Conservation (phyloP, 2,797 vertebrate species). For the Typhlichthys subterraneus region DNA sequence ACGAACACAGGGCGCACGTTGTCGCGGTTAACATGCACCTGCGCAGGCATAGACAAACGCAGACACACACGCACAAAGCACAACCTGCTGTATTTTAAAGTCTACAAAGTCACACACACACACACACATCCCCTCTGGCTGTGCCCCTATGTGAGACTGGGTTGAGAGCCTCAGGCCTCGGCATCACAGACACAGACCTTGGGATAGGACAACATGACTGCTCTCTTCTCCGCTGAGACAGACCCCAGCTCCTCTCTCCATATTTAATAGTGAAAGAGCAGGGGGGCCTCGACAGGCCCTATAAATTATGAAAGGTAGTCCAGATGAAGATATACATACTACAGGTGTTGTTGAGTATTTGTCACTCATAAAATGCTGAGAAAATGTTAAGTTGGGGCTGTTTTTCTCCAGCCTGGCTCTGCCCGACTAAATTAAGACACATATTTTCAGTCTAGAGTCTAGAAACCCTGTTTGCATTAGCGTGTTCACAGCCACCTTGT, state of each 20-base stretch:
- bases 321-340: conserved; percentile 51
- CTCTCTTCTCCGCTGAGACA: conserved; percentile 60
- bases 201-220: conserved; percentile 60
- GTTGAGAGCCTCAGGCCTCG: conserved; percentile 57
- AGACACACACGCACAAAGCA: neutral
- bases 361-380: conserved; percentile 21
- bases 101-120: conserved; percentile 19
- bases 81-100: conserved; percentile 30
- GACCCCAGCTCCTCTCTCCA: conserved; percentile 50
- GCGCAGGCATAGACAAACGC: conserved; percentile 36
- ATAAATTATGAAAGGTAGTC: conserved; percentile 58
- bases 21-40: conserved; percentile 28
- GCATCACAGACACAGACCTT: conserved; percentile 65
- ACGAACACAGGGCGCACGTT: conserved; percentile 11
- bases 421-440: too few relatives aligned
- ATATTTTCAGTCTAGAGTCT: too few relatives aligned
- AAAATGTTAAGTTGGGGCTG: neutral
- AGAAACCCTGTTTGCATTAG: too few relatives aligned
- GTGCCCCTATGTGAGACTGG: conserved; percentile 62
- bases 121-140: conserved; percentile 61
- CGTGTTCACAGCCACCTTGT: too few relatives aligned
- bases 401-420: too few relatives aligned
- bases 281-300: conserved; percentile 33
- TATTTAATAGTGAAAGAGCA: conserved; percentile 67
- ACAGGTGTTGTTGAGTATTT: conserved; percentile 37